Conservation (phyloP, 2,113 vertebrate genomes). For the Elephantulus edwardii region DNA sequence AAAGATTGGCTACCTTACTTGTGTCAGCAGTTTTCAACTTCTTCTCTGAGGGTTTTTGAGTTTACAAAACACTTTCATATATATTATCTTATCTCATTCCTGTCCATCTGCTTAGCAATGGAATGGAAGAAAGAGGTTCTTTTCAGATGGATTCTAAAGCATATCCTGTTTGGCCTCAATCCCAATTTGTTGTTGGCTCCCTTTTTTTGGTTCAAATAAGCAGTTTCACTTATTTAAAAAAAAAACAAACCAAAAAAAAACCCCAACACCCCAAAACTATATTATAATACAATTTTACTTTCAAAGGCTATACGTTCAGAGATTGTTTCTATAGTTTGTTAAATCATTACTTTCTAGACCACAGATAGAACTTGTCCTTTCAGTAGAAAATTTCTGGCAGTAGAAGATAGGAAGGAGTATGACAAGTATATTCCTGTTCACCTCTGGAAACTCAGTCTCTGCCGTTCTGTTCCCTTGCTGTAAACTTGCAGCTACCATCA, state of each 20-base stretch:
- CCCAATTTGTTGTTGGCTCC: background rate
- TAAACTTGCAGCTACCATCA: background rate
- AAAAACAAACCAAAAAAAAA: too few relatives aligned
- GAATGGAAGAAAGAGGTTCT: background rate
- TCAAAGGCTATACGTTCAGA: too few relatives aligned
- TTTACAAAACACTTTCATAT: background rate
- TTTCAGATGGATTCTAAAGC: conserved; percentile 23
- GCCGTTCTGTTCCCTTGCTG: background rate
- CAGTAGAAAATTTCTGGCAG: background rate
- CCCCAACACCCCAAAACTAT: too few relatives aligned
- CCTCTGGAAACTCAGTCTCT: background rate
- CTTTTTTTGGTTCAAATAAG: conserved; percentile 5
- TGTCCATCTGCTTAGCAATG: background rate
- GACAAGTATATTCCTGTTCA: background rate
- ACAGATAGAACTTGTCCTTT: background rate
- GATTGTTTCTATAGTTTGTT: too few relatives aligned
- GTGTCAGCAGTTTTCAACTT: conserved; percentile 7
- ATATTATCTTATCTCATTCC: background rate
- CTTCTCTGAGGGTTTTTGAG: background rate
- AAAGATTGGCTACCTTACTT: background rate
- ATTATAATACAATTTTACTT: background rate
- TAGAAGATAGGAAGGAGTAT: background rate
- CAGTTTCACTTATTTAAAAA: background rate
- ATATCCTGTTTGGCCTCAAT: background rate
- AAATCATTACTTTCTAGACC: background rate